Conservation (phyloP, 2,797 vertebrate genomes). For the Malurus leucopterus region DNA sequence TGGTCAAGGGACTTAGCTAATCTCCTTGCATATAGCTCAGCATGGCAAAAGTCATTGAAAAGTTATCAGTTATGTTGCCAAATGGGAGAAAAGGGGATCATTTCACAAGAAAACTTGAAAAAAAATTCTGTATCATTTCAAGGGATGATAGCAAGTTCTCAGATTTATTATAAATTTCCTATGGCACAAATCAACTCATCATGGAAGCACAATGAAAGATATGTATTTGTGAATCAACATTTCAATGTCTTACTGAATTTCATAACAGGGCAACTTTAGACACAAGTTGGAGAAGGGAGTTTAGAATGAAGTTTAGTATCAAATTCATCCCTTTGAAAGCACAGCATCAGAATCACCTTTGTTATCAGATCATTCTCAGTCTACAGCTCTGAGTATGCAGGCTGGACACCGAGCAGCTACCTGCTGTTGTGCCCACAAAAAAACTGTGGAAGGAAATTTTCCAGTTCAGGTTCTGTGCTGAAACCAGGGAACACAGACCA, state of each 20-base stretch:
- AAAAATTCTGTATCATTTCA: not conserved
- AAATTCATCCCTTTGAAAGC: not conserved
- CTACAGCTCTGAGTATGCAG: not conserved
- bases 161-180: not conserved
- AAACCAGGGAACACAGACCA: not conserved
- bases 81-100: not conserved
- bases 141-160: not conserved
- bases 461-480: not conserved
- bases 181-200: not conserved
- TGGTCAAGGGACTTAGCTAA: not conserved
- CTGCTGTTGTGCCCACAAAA: not conserved
- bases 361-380: not conserved
- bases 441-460: not conserved
- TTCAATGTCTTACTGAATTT: not conserved
- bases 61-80: not conserved
- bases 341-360: not conserved
- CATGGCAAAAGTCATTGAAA: not conserved
- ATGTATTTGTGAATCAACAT: not conserved
- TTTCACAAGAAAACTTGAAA: not conserved
- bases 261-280: not conserved
- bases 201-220: not conserved
- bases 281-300: not conserved
- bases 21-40: not conserved
- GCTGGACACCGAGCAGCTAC: not conserved
- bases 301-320: not conserved